These are phyloP conservation scores for Epizoanthus rinbou DNA, from an alignment of 92 coral and sea anemone species.

Conservation along the genomic window DNA sequence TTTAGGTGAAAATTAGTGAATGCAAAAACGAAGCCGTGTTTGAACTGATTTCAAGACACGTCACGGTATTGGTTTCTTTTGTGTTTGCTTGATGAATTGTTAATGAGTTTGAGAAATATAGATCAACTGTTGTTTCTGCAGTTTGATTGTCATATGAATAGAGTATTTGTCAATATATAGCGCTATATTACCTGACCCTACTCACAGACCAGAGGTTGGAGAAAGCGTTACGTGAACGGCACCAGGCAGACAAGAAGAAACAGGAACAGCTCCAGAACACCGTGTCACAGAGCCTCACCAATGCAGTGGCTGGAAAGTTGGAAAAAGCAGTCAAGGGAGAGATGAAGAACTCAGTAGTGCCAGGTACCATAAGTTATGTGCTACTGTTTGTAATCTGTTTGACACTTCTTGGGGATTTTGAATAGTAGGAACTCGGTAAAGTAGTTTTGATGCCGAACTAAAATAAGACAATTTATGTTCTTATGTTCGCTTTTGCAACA, in stretches of 20 bases:
- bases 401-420: not conserved
- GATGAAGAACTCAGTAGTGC: conserved; percentile 77
- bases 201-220: conserved; percentile 83
- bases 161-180: not conserved
- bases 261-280: conserved; percentile 90
- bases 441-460: too few relatives aligned
- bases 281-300: conserved; percentile 81
- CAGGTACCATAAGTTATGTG: conserved; percentile 34
- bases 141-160: not conserved
- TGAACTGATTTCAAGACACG: too few relatives aligned
- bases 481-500: too few relatives aligned
- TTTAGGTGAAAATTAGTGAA: too few relatives aligned
- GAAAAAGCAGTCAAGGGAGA: conserved; percentile 90
- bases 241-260: conserved; percentile 82
- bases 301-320: conserved; percentile 85
- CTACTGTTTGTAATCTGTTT: too few relatives aligned
- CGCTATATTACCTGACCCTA: not conserved
- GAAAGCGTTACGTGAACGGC: conserved; percentile 83
- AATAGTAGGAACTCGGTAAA: too few relatives aligned
- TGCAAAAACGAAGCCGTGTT: too few relatives aligned
- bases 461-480: too few relatives aligned
- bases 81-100: too few relatives aligned
- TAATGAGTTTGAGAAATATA: not conserved
- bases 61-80: too few relatives aligned
- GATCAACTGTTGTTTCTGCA: not conserved